Percentiles rank a stretch among this genome's conserved stretches.
Evolutionary conservation across 2,888 invertebrate species (phyloP).

Genomic region (Limnephilus auricula): DNA sequence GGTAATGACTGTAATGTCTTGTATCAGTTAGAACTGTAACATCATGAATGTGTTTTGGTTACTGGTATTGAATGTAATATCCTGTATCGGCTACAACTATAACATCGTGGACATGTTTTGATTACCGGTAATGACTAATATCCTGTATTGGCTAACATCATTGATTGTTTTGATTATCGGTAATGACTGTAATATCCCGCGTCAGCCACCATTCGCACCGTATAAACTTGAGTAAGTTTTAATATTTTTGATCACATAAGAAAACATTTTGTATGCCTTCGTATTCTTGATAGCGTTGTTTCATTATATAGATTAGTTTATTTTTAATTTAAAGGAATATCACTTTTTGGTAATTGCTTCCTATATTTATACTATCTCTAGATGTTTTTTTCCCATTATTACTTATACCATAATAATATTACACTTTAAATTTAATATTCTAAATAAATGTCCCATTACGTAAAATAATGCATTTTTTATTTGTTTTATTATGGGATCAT

Average conservation of each 20-base stretch:
- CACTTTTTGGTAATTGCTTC: slow-evolving; percentile 42
- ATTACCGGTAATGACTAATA: no score
- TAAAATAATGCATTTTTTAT: neutral
- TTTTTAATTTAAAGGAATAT: slow-evolving; percentile 41
- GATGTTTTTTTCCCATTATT: slow-evolving; percentile 42
- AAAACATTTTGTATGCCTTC: slow-evolving; percentile 41
- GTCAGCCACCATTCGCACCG: neutral
- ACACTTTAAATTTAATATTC: slow-evolving; percentile 37
- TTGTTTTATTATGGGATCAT: neutral
- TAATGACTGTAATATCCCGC: neutral
- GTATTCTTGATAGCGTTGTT: slow-evolving; percentile 44
- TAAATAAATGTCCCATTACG: slow-evolving; percentile 35
- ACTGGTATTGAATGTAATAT: no score
- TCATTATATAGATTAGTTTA: slow-evolving; percentile 46
- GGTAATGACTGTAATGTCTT: no score
- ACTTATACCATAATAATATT: slow-evolving; percentile 43
- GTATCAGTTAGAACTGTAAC: no score
- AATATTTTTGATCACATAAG: slow-evolving; percentile 48
- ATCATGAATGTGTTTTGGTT: no score
- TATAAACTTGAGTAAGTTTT: slow-evolving; percentile 20
- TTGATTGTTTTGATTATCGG: neutral
- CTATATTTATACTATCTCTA: slow-evolving; percentile 44
- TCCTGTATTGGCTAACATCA: no score
- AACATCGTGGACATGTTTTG: no score
- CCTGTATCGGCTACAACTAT: no score